Percentiles rank a stretch among this genome's conserved stretches.
phyloP scores from a whole-genome alignment of 2,113 vertebrate species.

The Pogonocichla stellata region DNA sequence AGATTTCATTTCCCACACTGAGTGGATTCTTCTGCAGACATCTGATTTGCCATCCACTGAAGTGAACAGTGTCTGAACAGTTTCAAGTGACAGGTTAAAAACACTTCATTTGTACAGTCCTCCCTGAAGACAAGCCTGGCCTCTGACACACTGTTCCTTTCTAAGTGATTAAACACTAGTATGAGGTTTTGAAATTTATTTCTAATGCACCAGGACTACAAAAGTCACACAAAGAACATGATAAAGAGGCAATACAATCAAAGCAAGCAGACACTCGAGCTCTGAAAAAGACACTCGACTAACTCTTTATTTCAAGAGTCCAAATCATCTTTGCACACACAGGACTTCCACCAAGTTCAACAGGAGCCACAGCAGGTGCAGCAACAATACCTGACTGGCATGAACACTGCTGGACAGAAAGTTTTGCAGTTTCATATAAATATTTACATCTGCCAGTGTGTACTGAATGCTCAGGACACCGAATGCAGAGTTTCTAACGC shows the following conservation, averaged over 20 bases:
- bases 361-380: neutral
- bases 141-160: slow-evolving; percentile 5
- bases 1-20: neutral
- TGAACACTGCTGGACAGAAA: slow-evolving; percentile 5
- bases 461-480: neutral
- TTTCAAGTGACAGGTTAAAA: slow-evolving; percentile 25
- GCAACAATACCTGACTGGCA: neutral
- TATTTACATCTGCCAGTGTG: slow-evolving; percentile 44
- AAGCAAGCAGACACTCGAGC: slow-evolving; percentile 55
- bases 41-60: neutral
- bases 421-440: slow-evolving; percentile 16
- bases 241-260: slow-evolving; percentile 31
- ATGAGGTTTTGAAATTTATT: slow-evolving; percentile 30
- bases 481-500: neutral
- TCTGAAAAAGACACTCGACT: slow-evolving; percentile 46
- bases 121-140: slow-evolving; percentile 33
- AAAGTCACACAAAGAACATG: slow-evolving; percentile 32
- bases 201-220: slow-evolving; percentile 7
- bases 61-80: neutral
- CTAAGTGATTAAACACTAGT: slow-evolving; percentile 1
- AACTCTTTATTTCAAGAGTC: slow-evolving; percentile 62
- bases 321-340: slow-evolving; percentile 49
- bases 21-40: neutral
- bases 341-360: slow-evolving; percentile 24
- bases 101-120: neutral